Percentiles rank a stretch among this genome's conserved stretches.
phyloP scores from a whole-genome alignment of 2,797 vertebrate species.

The Scleropages formosus region DNA sequence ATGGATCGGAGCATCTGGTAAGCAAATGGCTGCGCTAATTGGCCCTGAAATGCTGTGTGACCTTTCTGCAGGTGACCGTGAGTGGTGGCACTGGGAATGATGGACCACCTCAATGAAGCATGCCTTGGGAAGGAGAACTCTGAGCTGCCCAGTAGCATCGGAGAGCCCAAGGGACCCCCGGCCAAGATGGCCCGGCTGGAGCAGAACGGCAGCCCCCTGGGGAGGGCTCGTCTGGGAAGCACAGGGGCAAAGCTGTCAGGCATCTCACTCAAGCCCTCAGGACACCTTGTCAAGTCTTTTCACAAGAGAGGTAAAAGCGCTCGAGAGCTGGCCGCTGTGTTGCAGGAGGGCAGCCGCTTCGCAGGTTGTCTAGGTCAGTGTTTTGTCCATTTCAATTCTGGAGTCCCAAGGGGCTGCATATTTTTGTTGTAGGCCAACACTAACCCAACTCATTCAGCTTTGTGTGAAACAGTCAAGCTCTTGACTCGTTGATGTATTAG shows the following conservation, averaged over 20 bases:
- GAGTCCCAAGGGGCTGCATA: too few relatives aligned
- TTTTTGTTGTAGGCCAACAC: too few relatives aligned
- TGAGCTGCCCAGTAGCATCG: slow-evolving; percentile 81
- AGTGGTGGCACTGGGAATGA: slow-evolving; percentile 77
- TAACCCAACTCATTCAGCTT: too few relatives aligned
- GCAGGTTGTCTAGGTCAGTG: too few relatives aligned
- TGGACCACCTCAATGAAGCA: slow-evolving; percentile 90
- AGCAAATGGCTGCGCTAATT: background rate
- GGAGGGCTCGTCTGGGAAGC: slow-evolving; percentile 83
- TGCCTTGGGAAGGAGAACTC: slow-evolving; percentile 86
- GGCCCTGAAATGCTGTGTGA: background rate
- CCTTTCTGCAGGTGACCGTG: slow-evolving; percentile 70
- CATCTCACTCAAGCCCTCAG: slow-evolving; percentile 78
- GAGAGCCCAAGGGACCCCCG: slow-evolving; percentile 82
- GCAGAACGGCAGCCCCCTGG: slow-evolving; percentile 79
- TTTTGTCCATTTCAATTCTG: too few relatives aligned
- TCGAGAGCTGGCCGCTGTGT: too few relatives aligned
- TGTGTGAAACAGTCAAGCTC: too few relatives aligned
- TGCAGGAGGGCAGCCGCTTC: too few relatives aligned
- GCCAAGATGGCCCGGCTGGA: slow-evolving; percentile 91
- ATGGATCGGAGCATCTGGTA: background rate
- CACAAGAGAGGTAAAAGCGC: slow-evolving; percentile 81
- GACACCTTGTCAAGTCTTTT: slow-evolving; percentile 77
- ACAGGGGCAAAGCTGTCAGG: slow-evolving; percentile 81
- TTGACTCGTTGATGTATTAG: too few relatives aligned